Conservation (phyloP, 2,797 vertebrate genomes). For the Acanthornis magna region DNA sequence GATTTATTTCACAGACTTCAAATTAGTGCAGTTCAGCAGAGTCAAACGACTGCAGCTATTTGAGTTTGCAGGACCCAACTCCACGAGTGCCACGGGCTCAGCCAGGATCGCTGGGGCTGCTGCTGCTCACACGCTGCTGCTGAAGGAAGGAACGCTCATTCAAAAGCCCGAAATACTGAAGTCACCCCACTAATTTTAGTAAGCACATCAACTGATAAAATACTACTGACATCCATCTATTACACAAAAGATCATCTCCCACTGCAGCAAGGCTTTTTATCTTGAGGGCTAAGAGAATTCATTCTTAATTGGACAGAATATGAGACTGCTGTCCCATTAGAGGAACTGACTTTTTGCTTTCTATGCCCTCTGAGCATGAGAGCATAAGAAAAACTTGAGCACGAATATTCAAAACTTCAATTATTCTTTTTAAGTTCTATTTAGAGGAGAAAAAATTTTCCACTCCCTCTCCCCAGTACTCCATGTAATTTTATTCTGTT, state of each 20-base stretch:
- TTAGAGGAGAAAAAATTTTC: not conserved
- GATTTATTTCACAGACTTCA: not conserved
- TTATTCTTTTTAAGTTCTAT: not conserved
- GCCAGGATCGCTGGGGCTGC: not conserved
- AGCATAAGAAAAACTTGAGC: not conserved
- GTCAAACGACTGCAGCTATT: not conserved
- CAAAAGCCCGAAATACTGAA: not conserved
- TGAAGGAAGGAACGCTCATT: not conserved
- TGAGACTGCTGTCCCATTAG: not conserved
- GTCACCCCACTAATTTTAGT: not conserved
- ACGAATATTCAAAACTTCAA: not conserved
- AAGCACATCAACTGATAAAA: not conserved
- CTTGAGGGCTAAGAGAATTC: not conserved
- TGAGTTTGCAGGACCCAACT: not conserved
- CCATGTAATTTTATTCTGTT: not conserved
- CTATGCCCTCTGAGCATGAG: not conserved
- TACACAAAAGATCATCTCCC: not conserved
- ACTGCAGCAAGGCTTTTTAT: not conserved
- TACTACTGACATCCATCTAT: not conserved
- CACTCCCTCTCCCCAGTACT: accelerated
- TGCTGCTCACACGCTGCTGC: not conserved
- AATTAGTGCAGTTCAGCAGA: not conserved
- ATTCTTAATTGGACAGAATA: not conserved
- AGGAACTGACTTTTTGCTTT: not conserved
- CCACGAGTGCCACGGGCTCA: not conserved